These are phyloP conservation scores for Erannis defoliaria DNA, from an alignment of 2,888 invertebrate species.

Conservation along the genomic window DNA sequence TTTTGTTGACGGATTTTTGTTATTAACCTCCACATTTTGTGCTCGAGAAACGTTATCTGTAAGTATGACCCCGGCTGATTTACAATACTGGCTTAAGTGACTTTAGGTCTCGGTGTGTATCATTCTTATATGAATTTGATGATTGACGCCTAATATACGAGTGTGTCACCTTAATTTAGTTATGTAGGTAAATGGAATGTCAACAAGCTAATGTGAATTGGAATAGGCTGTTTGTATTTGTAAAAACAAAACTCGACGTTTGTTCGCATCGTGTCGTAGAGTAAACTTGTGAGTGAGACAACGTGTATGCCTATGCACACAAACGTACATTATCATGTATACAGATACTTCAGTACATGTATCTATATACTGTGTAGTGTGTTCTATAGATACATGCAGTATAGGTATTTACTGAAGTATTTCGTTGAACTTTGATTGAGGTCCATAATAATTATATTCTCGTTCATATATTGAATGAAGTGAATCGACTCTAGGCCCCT, in stretches of 20 bases:
- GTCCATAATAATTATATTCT: neutral
- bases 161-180: constrained; percentile 12
- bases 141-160: constrained; percentile 5
- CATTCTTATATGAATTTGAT: constrained; percentile 7
- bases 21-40: constrained; percentile 75
- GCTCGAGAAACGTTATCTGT: constrained; percentile 80
- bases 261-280: constrained; percentile 51
- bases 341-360: constrained; percentile 28
- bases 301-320: constrained; percentile 49
- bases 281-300: constrained; percentile 52
- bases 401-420: constrained; percentile 52
- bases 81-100: constrained; percentile 68
- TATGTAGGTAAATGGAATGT: constrained; percentile 16
- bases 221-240: constrained; percentile 40
- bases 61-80: constrained; percentile 84
- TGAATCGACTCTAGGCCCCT: too few species aligned
- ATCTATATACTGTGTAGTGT: constrained; percentile 33
- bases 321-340: constrained; percentile 48
- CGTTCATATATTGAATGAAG: too few species aligned
- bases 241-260: constrained; percentile 50
- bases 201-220: constrained; percentile 39
- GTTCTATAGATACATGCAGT: constrained; percentile 37
- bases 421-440: constrained; percentile 51
- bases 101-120: constrained; percentile 47
- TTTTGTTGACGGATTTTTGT: constrained; percentile 85